A percentile compares a stretch with the other conserved stretches of the same genome.
These are phyloP conservation scores for Brachymystax lenok DNA, from an alignment of 2,797 vertebrate genomes.

Conservation along the genomic window DNA sequence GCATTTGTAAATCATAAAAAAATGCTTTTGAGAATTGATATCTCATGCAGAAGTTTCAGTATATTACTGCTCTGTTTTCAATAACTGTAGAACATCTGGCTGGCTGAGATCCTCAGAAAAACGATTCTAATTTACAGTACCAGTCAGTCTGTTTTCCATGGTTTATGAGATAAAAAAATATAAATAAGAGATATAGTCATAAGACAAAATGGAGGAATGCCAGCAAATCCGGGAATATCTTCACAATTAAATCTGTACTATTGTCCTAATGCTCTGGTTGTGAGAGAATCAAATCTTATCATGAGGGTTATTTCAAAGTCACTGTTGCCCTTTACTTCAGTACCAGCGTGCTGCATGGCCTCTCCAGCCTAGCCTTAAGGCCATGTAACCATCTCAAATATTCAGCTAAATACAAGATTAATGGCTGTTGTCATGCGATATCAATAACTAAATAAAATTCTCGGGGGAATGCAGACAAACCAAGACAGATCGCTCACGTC, in stretches of 20 bases:
- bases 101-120: neutral
- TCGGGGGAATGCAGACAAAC: slow-evolving; percentile 78
- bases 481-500: slow-evolving; percentile 74
- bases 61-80: neutral
- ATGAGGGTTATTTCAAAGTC: slow-evolving; percentile 38
- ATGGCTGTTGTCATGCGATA: slow-evolving; percentile 79
- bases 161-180: neutral
- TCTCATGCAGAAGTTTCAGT: neutral
- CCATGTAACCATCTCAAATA: slow-evolving; percentile 69
- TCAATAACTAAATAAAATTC: slow-evolving; percentile 75
- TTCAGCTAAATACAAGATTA: slow-evolving; percentile 78
- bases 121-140: neutral
- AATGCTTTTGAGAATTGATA: neutral
- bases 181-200: neutral
- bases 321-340: slow-evolving; percentile 38
- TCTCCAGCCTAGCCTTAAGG: slow-evolving; percentile 37
- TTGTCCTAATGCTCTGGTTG: slow-evolving; percentile 19
- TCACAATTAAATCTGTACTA: slow-evolving; percentile 26
- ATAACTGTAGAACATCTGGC: neutral
- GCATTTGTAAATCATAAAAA: neutral
- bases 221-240: slow-evolving; percentile 30
- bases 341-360: slow-evolving; percentile 32
- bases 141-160: neutral
- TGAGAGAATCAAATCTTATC: slow-evolving; percentile 28
- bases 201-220: slow-evolving; percentile 21